phyloP scores from a whole-genome alignment of 2,888 invertebrate species.

The Byasa hedistus region DNA sequence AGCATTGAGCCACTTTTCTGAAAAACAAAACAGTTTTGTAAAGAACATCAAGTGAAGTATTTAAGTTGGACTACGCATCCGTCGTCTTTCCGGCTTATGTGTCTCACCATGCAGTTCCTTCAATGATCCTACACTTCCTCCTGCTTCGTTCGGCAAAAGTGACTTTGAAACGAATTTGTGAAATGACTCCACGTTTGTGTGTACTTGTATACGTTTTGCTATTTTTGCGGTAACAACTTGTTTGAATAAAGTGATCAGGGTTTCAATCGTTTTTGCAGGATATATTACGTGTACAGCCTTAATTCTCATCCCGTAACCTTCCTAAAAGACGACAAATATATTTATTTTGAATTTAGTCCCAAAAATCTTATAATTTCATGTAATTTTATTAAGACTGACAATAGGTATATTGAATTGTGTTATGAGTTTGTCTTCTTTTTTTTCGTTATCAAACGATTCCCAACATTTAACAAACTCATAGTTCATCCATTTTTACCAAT shows the following conservation, averaged over 20 bases:
- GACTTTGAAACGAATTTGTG: slow-evolving; percentile 43
- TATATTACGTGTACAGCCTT: slow-evolving; percentile 52
- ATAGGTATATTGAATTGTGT: too few relatives aligned
- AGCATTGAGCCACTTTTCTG: slow-evolving; percentile 39
- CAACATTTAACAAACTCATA: too few relatives aligned
- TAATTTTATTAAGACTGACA: too few relatives aligned
- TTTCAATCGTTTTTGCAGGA: slow-evolving; percentile 47
- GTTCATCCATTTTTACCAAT: too few relatives aligned
- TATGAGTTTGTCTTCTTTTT: too few relatives aligned
- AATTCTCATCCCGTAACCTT: slow-evolving; percentile 54
- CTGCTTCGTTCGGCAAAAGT: slow-evolving; percentile 54
- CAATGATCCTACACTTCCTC: slow-evolving; percentile 51
- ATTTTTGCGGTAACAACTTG: slow-evolving; percentile 51
- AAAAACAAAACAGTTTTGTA: neutral
- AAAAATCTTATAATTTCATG: too few relatives aligned
- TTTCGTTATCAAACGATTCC: too few relatives aligned
- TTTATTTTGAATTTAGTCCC: too few relatives aligned
- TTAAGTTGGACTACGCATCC: too few relatives aligned
- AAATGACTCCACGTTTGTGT: slow-evolving; percentile 43
- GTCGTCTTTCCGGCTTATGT: too few relatives aligned
- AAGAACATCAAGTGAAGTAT: too few relatives aligned
- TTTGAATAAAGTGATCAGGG: slow-evolving; percentile 47
- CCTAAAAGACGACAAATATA: slow-evolving; percentile 39
- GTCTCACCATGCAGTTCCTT: slow-evolving; percentile 44
- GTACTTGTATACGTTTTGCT: slow-evolving; percentile 42